Conservation (phyloP, 2,888 invertebrate genomes). For the Synergus itoensis region DNA sequence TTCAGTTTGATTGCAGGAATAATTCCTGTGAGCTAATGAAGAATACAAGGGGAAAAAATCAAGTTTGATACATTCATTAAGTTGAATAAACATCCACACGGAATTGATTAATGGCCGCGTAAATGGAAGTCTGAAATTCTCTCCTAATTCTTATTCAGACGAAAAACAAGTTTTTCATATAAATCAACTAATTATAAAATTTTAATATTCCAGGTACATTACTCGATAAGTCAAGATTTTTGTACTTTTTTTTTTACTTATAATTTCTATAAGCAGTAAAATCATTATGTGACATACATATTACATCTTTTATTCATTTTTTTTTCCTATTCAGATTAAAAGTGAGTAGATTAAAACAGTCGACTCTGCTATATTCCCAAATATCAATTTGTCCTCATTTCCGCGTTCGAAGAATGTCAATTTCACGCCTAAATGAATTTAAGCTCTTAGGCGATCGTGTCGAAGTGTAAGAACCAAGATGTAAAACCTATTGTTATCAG, state of each 20-base stretch:
- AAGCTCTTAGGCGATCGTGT: neutral
- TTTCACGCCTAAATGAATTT: neutral
- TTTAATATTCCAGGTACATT: no score
- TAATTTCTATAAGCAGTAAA: no score
- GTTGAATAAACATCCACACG: neutral
- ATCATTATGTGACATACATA: no score
- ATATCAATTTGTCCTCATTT: neutral
- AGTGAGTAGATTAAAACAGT: neutral
- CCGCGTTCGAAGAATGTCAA: neutral
- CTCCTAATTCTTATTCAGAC: no score
- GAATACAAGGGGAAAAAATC: neutral
- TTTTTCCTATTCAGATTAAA: neutral
- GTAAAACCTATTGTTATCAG: slow-evolving; percentile 12
- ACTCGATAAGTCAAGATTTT: no score
- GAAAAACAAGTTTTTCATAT: no score
- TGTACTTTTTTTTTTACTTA: no score
- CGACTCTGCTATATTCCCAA: neutral
- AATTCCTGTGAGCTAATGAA: neutral
- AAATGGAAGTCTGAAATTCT: neutral
- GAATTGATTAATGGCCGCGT: neutral
- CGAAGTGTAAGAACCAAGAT: neutral
- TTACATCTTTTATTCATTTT: no score
- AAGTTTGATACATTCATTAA: slow-evolving; percentile 12
- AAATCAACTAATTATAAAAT: no score
- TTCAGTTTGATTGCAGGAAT: neutral